Base-by-base conservation (phyloP, 1,140 invertebrate species). In the Zaprionus capensis region DNA sequence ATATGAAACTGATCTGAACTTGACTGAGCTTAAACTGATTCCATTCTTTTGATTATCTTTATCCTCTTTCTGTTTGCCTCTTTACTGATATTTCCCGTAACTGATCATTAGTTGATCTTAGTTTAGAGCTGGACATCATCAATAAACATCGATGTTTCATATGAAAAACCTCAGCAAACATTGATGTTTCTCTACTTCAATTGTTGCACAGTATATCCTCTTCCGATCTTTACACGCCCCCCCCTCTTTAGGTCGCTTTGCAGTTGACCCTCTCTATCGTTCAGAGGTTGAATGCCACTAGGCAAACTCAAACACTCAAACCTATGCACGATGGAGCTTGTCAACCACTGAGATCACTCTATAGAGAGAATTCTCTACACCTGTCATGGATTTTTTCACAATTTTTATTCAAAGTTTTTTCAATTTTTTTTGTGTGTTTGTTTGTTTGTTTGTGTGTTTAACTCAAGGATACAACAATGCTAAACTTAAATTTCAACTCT, bases 401-500 rank as follows among this genome's bases (percentile, higher is more conserved):
- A 67, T 70, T 86, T 53, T 76, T 80, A 80, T 80, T 86, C 73
- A 55, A 67, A 74, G 53, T 15, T 75, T 75, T 76, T 55, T 41
- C 7, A 66, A 58, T 53, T 58, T 80, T 73, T 68, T 62, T 26
- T 71, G 44, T 66, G 78, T 71, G 49, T 85, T 76, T 46, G 57
- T 64, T 65, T 66, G 49, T 70, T 41, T 72, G 34, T 71, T n/a
- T 59, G 51, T 72, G 46, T 67, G 22, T 67, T 72, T 51, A 71
- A 71, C 62, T 71, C 65, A 55, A 75, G 72, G 78, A 82, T 72
- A 76, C 55, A 78, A 87, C 83, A 87, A 83, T 74, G 71, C 72
- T 87, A 86, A 80, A 46, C 83, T 80, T 86, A 86, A 80, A 82
- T 82, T 86, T 82, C 80, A 82, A 86, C 75, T 74, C 70, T 78